Base-by-base conservation (phyloP, 2,888 invertebrate species). In the Spatulosminthurus flaviceps region DNA sequence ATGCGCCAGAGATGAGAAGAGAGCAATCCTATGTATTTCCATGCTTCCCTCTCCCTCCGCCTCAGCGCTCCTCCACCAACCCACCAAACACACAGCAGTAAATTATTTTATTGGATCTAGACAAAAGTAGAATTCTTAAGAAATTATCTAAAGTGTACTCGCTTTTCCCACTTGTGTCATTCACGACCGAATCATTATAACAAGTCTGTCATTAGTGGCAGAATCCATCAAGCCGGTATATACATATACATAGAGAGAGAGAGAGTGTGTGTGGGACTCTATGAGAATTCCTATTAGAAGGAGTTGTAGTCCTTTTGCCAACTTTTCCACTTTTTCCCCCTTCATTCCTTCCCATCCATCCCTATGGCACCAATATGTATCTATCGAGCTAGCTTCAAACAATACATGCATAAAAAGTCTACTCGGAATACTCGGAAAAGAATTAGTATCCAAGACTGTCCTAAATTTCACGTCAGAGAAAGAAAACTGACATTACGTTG, bases 21-120 rank as follows among this genome's bases (percentile, higher is more conserved):
- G n/a, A 51, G 43, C 26, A 13, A 4, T 60, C 22, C 22, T 22
- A 60, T 60, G 60, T 22, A 21, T 4, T 34, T 34, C 34, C 34
- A 34, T 9, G 9, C 34, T 34, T 34, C 9, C 34, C 34, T 9
- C 9, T 34, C 34, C 34, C 34, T 34, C 34, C 34, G 34, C 34
- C 34, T 4, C 34, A 34, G 9, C 34, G 34, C 34, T 34, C 34
- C 34, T 34, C 34, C 34, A 34, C 34, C 34, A 34, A 34, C 34
- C 34, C 34, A 34, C 34, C 60, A 70, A 51, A 67, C 60, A 69
- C 28, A 69, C 21, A 77, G 81, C 78, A 80, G 80, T 83, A 84
- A 83, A 84, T 84, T 84, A 83, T 84, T 84, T 84, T 84, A 84
- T 84, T 83, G 83, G 83, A 81, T 82, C 79, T 79, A 66, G 21